Percentiles rank a stretch among this genome's conserved stretches.
Conservation (phyloP, 2,888 invertebrate species). For the Leucophenga montana region DNA sequence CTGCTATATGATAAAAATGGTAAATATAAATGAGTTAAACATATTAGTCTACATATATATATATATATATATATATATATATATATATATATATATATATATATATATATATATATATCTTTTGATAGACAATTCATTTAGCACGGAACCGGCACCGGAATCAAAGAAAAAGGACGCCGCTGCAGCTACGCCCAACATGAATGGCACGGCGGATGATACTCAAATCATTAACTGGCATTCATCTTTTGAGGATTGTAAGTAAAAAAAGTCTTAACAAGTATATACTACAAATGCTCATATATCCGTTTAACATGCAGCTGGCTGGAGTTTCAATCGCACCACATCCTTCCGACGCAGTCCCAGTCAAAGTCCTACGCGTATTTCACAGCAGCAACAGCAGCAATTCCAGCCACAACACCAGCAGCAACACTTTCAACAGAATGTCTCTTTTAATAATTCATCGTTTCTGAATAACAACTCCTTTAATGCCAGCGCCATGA, state of each 20-base stretch:
- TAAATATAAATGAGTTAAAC: constrained; percentile 35
- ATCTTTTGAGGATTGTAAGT: constrained; percentile 70
- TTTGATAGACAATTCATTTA: constrained; percentile 68
- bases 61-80: too few relatives aligned
- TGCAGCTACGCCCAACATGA: constrained; percentile 44
- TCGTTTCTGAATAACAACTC: constrained; percentile 61
- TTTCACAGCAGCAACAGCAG: constrained; percentile 44
- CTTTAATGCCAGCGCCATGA: constrained; percentile 60
- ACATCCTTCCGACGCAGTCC: constrained; percentile 64
- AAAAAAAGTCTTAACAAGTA: too few relatives aligned
- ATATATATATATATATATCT: too few relatives aligned
- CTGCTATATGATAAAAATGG: constrained; percentile 74
- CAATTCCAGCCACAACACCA: constrained; percentile 37
- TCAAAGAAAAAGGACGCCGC: constrained; percentile 36
- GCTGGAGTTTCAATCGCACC: constrained; percentile 64
- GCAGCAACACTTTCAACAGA: constrained; percentile 37
- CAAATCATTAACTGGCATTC: constrained; percentile 72
- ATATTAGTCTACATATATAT: too few relatives aligned
- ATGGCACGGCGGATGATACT: constrained; percentile 44
- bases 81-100: too few relatives aligned
- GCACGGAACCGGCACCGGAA: constrained; percentile 20
- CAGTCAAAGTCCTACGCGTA: constrained; percentile 62
- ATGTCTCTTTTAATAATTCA: constrained; percentile 60
- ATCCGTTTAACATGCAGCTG: constrained; percentile 40
- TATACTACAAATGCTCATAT: neutral